phyloP scores from a whole-genome alignment of 2,113 vertebrate species.

The Sciurus niger region DNA sequence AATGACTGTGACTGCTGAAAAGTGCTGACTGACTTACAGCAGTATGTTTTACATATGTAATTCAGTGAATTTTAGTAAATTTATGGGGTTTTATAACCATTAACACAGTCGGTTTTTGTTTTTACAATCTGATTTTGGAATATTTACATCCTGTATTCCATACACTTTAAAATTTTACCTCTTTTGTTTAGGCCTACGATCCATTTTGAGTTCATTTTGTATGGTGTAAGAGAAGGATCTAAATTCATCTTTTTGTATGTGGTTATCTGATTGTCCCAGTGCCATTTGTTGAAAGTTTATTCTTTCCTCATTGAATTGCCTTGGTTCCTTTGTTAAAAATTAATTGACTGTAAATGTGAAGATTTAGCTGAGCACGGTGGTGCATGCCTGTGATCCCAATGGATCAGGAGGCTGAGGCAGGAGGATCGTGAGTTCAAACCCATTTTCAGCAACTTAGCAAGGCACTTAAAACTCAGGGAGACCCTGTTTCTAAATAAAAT shows the following conservation, averaged over 20 bases:
- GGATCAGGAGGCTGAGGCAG: no score
- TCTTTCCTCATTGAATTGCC: background rate
- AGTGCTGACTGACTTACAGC: background rate
- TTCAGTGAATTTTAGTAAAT: constrained; percentile 42
- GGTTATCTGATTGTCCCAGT: background rate
- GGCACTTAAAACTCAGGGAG: no score
- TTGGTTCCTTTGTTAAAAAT: constrained; percentile 41
- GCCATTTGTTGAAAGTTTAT: background rate
- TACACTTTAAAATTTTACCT: constrained; percentile 3
- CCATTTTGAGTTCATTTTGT: constrained; percentile 48
- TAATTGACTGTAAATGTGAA: background rate
- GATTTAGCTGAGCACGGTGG: background rate
- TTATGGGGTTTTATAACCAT: constrained; percentile 29
- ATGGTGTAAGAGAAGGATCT: background rate
- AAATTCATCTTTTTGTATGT: background rate
- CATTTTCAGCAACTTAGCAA: no score
- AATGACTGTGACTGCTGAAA: background rate
- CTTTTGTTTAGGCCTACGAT: background rate
- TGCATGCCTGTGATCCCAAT: no score
- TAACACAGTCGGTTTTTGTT: background rate
- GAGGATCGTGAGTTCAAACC: no score
- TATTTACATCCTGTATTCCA: constrained; percentile 61
- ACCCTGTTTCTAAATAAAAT: no score
- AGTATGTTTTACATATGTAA: background rate
- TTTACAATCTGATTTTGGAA: constrained; percentile 36